A percentile compares a stretch with the other conserved stretches of the same genome.
phyloP scores from a whole-genome alignment of 1,140 invertebrate species.

The Drosophila ogumai region DNA sequence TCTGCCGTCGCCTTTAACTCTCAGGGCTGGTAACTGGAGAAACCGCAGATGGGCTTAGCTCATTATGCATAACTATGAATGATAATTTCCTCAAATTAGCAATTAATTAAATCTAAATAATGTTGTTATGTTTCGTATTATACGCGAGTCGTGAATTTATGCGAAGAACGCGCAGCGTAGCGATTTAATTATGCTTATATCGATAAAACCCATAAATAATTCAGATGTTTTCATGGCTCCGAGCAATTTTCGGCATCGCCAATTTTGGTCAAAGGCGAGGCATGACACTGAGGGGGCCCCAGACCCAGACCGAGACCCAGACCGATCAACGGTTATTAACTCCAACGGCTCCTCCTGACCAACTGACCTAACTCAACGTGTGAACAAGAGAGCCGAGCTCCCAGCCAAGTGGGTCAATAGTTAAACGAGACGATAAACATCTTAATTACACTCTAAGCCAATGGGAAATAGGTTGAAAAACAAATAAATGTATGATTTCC shows the following conservation, averaged over 20 bases:
- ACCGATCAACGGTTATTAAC: slow-evolving; percentile 5
- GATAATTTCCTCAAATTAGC: slow-evolving; percentile 60
- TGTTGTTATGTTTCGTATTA: slow-evolving; percentile 52
- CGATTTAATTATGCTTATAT: slow-evolving; percentile 49
- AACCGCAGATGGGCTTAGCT: slow-evolving; percentile 9
- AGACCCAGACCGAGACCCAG: slow-evolving; percentile 9
- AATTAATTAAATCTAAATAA: slow-evolving; percentile 72
- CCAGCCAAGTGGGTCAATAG: slow-evolving; percentile 68
- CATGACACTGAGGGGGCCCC: slow-evolving; percentile 34
- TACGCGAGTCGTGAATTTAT: slow-evolving; percentile 52
- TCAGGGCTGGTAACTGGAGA: slow-evolving; percentile 40
- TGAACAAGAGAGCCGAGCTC: slow-evolving; percentile 17
- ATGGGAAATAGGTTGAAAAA: slow-evolving; percentile 7
- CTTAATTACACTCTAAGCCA: slow-evolving; percentile 24
- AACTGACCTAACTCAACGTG: slow-evolving; percentile 66
- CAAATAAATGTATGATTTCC: slow-evolving; percentile 16
- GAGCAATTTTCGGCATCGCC: slow-evolving; percentile 27
- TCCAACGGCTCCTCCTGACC: not conserved
- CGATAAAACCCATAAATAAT: slow-evolving; percentile 42
- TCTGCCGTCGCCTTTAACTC: slow-evolving; percentile 13
- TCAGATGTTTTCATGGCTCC: slow-evolving; percentile 34
- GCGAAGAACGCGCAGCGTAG: slow-evolving; percentile 40
- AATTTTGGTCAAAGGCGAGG: slow-evolving; percentile 46
- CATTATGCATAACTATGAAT: slow-evolving; percentile 52
- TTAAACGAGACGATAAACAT: slow-evolving; percentile 36